A percentile compares a stretch with the other conserved stretches of the same genome.
phyloP scores from a whole-genome alignment of 1,140 invertebrate genomes.

The Diuraphis noxia region DNA sequence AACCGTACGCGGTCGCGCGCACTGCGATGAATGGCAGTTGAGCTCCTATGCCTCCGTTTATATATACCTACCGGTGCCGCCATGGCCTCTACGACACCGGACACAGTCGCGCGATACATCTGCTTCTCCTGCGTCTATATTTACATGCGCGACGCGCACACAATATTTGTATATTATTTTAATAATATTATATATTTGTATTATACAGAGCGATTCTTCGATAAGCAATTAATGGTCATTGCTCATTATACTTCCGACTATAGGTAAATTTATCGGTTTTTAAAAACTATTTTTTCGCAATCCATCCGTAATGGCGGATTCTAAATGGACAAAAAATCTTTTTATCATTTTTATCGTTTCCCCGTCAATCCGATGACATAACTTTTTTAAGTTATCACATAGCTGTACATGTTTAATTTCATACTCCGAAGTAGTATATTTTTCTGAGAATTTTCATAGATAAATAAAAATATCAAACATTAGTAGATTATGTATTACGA shows the following conservation, averaged over 20 bases:
- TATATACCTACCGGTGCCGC: background rate
- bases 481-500: too few relatives aligned
- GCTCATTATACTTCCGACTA: background rate
- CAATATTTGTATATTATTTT: too few relatives aligned
- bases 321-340: background rate
- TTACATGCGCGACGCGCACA: background rate
- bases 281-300: background rate
- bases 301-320: background rate
- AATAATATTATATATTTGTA: background rate
- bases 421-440: background rate
- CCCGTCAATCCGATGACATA: background rate
- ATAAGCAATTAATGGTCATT: background rate
- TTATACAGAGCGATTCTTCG: background rate
- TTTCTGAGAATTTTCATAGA: background rate
- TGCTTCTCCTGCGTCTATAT: background rate
- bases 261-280: background rate
- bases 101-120: background rate
- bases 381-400: background rate
- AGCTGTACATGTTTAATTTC: background rate
- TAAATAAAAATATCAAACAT: background rate
- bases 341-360: background rate
- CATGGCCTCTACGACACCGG: background rate
- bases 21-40: background rate
- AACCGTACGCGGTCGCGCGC: background rate
- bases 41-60: background rate